Base-by-base conservation (phyloP, 2,888 invertebrate genomes). In the Drosophila limbata region DNA sequence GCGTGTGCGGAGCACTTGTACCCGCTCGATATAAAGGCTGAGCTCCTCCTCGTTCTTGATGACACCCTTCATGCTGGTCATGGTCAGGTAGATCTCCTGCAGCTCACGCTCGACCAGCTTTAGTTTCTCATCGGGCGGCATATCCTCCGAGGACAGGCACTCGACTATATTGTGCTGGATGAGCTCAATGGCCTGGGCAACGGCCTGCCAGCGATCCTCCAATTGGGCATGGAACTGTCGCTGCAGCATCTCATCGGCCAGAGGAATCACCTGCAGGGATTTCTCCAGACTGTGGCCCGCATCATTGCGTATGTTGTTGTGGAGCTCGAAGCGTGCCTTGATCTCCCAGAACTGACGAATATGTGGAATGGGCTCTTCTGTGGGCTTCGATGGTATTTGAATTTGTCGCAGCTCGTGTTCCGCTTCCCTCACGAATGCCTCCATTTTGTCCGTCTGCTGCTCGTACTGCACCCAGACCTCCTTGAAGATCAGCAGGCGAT, bases 291-390 rank as follows among this genome's bases (percentile, higher is more conserved):
- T 95, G 45, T 94, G 93, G 17, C 95, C 95, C 0, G 96, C 95
- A 79, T 96, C 96, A 67, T 95, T 95, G 57, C 95, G 95, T 52
- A 97, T 94, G 76, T 95, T 95, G 79, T 96, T 96, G 91, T 97
- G 95, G 25, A 97, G 95, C 93, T 97, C 97, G 84, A 96, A 96
- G 84, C 97, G 96, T 0, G 97, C 97, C 91, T 97, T 97, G 48
- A 97, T 92, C 92, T 97, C 97, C 97, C 97, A 97, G 93, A 97
- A 97, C 81, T 96, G 95, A 79, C 96, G 94, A 92, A 97, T 95
- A 84, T 96, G 96, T 57, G 95, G 95, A 10, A 95, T 94, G 1
- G 95, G 94, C 56, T 94, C 94, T 15, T 94, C 91, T 25, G 93
- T 94, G 35, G 94, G 94, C 70, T 95, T 95, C 11, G 94, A 93